These are phyloP conservation scores for Isurus oxyrinchus DNA, from an alignment of 2,113 vertebrate genomes.

Conservation along the genomic window DNA sequence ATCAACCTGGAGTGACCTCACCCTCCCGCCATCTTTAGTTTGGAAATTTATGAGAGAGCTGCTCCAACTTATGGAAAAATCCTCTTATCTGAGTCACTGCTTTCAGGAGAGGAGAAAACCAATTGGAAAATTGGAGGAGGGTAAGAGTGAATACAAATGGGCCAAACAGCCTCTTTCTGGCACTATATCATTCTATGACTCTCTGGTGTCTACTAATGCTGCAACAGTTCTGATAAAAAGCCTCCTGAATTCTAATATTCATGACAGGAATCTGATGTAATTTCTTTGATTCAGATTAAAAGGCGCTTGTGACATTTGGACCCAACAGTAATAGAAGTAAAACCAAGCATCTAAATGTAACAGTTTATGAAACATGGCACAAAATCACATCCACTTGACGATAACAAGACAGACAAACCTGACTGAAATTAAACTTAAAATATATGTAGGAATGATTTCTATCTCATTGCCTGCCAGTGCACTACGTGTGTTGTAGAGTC, in stretches of 20 bases:
- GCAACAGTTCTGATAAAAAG: neutral
- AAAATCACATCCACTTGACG: neutral
- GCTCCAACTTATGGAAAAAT: neutral
- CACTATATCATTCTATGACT: neutral
- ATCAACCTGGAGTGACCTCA: neutral
- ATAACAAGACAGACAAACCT: neutral
- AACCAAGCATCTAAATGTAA: neutral
- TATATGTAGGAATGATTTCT: neutral
- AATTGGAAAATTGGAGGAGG: neutral
- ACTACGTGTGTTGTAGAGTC: neutral
- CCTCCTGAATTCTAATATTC: neutral
- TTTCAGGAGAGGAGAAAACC: neutral
- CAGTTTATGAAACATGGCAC: neutral
- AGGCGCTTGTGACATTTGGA: neutral
- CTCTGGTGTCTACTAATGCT: neutral
- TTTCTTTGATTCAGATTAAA: neutral
- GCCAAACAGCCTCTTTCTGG: neutral
- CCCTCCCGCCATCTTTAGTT: too few relatives aligned
- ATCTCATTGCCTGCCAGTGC: neutral
- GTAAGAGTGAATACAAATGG: neutral
- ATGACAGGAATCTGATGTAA: neutral
- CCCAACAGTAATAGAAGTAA: neutral
- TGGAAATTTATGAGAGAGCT: neutral
- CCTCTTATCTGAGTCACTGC: neutral
- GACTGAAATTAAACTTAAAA: neutral